Percentiles rank a stretch among this genome's conserved stretches.
Evolutionary conservation across 2,113 vertebrate species (phyloP).

Genomic region (Crotalus helleri): DNA sequence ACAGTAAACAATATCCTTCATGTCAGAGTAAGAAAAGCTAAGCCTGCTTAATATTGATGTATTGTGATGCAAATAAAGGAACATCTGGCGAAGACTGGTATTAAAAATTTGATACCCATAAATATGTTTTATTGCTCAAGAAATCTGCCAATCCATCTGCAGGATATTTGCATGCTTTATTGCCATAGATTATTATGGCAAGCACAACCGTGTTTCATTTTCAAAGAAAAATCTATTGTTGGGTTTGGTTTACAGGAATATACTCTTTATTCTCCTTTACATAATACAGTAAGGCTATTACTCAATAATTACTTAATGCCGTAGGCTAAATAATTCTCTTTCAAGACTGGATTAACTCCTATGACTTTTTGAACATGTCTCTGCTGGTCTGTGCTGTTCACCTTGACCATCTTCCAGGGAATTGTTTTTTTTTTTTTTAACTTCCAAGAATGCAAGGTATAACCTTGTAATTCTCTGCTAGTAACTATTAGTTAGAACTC

Average conservation of each 20-base stretch:
- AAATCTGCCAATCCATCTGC: rapidly evolving
- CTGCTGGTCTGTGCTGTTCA: not conserved
- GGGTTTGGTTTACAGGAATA: rapidly evolving
- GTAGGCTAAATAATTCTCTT: not conserved
- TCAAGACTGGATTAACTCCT: not conserved
- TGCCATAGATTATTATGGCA: rapidly evolving
- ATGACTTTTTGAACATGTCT: not conserved
- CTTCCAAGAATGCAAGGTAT: not conserved
- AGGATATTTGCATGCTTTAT: not conserved
- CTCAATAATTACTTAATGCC: not conserved
- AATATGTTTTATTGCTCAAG: rapidly evolving
- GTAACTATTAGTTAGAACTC: not conserved
- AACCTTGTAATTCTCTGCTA: not conserved
- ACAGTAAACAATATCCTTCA: not conserved
- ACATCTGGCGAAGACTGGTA: not conserved
- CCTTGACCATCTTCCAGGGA: not conserved
- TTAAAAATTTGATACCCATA: not conserved
- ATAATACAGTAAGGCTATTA: not conserved
- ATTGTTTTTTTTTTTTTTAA: not conserved
- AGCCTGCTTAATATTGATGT: not conserved
- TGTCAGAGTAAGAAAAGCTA: not conserved
- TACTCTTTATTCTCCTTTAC: not conserved
- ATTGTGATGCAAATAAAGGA: not conserved
- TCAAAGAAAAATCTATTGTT: rapidly evolving
- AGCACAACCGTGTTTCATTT: rapidly evolving